These are phyloP conservation scores for Drosophila picticornis DNA, from an alignment of 2,888 invertebrate genomes.

Conservation along the genomic window DNA sequence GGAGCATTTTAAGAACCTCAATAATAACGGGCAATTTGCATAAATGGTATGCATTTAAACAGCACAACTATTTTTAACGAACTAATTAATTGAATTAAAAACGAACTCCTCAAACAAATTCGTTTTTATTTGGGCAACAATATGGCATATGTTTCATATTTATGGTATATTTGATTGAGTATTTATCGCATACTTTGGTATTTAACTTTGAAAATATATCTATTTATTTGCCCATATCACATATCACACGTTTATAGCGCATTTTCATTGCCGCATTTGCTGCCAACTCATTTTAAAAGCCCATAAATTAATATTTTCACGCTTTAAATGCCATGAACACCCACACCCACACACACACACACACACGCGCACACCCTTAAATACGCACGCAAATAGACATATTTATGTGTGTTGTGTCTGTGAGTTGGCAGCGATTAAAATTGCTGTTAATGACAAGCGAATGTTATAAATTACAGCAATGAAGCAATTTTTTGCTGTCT, in stretches of 20 bases:
- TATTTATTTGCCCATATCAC: constrained; percentile 53
- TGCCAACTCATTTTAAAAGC: constrained; percentile 68
- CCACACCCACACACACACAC: constrained; percentile 29
- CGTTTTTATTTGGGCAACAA: constrained; percentile 47
- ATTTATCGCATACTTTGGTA: constrained; percentile 44
- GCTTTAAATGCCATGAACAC: constrained; percentile 68
- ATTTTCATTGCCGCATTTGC: constrained; percentile 62
- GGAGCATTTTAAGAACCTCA: not conserved
- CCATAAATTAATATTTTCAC: constrained; percentile 78
- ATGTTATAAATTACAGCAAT: constrained; percentile 82
- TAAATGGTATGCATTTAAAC: not conserved
- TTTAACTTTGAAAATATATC: constrained; percentile 55
- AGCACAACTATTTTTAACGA: not conserved
- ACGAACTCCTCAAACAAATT: constrained; percentile 2
- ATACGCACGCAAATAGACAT: constrained; percentile 20
- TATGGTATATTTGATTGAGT: constrained; percentile 54
- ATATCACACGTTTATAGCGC: constrained; percentile 46
- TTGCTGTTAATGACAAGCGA: constrained; percentile 82
- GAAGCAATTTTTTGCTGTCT: constrained; percentile 71
- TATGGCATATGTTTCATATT: constrained; percentile 54
- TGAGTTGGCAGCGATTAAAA: constrained; percentile 72
- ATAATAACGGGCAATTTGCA: not conserved
- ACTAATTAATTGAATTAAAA: not conserved
- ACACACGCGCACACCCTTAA: constrained; percentile 29
- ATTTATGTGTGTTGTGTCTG: constrained; percentile 10